phyloP scores from a whole-genome alignment of 1,140 invertebrate genomes.

The Elymnias hypermnestra region DNA sequence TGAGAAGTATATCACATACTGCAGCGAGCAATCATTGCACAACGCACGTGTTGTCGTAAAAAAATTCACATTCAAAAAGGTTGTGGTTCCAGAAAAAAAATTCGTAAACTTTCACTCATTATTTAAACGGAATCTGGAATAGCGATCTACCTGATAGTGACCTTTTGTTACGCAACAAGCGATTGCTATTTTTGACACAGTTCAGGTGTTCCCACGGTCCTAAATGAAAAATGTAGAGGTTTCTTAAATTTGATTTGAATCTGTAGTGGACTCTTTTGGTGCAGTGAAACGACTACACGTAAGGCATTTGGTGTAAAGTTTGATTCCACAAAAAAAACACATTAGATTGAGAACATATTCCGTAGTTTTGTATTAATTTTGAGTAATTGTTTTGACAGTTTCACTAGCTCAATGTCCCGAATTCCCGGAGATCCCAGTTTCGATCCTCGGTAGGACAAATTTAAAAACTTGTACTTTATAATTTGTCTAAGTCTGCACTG shows the following conservation, averaged over 20 bases:
- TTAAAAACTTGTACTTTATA: no score
- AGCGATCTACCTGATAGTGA: constrained; percentile 20
- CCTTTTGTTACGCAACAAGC: constrained; percentile 24
- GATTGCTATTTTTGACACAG: constrained; percentile 33
- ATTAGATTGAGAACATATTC: no score
- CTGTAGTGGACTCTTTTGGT: no score
- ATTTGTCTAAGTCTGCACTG: no score
- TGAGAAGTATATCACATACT: constrained; percentile 13
- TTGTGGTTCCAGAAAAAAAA: constrained; percentile 8
- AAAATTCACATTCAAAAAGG: constrained; percentile 10
- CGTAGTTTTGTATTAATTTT: no score
- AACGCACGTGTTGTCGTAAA: constrained; percentile 13
- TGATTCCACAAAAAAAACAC: no score
- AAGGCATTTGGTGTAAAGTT: no score
- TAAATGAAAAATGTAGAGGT: constrained; percentile 41
- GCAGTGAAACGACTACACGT: no score
- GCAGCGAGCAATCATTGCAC: constrained; percentile 4
- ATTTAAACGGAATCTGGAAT: constrained; percentile 7
- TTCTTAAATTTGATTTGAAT: constrained; percentile 11
- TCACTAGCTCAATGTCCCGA: no score
- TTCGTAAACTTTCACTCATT: constrained; percentile 9
- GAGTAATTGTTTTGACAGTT: no score
- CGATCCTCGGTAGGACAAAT: no score
- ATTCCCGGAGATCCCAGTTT: no score
- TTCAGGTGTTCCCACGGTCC: constrained; percentile 45